phyloP scores from a whole-genome alignment of 2,113 vertebrate species.

The Haplochromis vanheusdeni region DNA sequence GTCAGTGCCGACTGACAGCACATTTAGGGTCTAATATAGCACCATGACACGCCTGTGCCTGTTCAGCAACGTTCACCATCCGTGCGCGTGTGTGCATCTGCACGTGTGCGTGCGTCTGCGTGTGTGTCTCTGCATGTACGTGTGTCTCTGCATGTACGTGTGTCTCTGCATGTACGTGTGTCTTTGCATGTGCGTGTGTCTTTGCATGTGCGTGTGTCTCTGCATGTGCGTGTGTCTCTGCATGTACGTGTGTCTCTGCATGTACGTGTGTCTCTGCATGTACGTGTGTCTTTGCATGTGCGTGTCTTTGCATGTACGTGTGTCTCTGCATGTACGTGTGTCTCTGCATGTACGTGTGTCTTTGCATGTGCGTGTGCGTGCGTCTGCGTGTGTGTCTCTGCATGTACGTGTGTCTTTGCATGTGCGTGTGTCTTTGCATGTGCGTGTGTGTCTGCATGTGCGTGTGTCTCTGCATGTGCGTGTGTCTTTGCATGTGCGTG shows the following conservation, averaged over 20 bases:
- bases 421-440: rapidly evolving
- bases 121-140: rapidly evolving
- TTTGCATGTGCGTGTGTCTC: rapidly evolving
- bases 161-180: too few species aligned
- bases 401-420: rapidly evolving
- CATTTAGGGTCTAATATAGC: background rate
- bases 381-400: rapidly evolving
- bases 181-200: rapidly evolving
- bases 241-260: rapidly evolving
- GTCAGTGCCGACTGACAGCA: background rate
- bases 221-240: rapidly evolving
- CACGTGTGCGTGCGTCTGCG: rapidly evolving
- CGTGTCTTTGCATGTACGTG: rapidly evolving
- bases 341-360: rapidly evolving
- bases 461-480: too few species aligned
- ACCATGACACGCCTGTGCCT: background rate
- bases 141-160: rapidly evolving
- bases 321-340: rapidly evolving
- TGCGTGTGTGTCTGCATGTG: rapidly evolving
- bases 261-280: rapidly evolving
- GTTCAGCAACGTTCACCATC: too few species aligned
- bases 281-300: rapidly evolving
- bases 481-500: too few species aligned
- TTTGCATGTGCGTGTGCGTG: too few species aligned
- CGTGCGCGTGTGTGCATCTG: too few species aligned